phyloP scores from a whole-genome alignment of 2,888 invertebrate genomes.

The Agrochola lota region DNA sequence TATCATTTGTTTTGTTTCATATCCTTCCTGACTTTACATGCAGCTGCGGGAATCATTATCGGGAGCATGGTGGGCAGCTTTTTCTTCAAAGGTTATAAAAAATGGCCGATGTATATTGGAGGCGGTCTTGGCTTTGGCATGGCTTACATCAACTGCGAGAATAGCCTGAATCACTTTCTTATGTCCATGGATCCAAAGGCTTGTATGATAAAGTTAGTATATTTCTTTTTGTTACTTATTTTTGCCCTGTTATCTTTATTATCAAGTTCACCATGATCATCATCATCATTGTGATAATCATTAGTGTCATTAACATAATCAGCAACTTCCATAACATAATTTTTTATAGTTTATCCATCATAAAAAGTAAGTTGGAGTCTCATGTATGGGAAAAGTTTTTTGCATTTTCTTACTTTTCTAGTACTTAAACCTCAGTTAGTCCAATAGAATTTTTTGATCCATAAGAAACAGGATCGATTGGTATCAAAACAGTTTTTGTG shows the following conservation, averaged over 20 bases:
- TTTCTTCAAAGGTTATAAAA: slow-evolving; percentile 93
- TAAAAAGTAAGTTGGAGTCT: too few species aligned
- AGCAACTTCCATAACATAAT: background rate
- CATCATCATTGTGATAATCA: too few species aligned
- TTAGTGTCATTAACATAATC: background rate
- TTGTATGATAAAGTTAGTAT: slow-evolving; percentile 83
- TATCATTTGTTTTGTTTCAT: slow-evolving; percentile 35
- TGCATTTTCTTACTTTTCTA: too few species aligned
- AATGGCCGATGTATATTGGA: slow-evolving; percentile 96
- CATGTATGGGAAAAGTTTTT: too few species aligned
- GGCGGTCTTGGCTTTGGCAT: slow-evolving; percentile 97
- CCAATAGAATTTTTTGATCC: too few species aligned
- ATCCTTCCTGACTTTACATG: slow-evolving; percentile 46
- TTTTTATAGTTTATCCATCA: background rate
- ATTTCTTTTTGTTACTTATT: background rate
- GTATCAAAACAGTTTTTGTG: too few species aligned
- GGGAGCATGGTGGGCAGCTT: slow-evolving; percentile 89
- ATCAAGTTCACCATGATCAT: background rate
- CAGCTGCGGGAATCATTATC: slow-evolving; percentile 82
- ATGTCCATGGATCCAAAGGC: slow-evolving; percentile 80
- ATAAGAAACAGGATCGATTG: too few species aligned
- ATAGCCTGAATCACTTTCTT: slow-evolving; percentile 83
- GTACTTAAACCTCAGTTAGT: too few species aligned
- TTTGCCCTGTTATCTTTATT: background rate
- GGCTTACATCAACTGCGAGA: slow-evolving; percentile 96